These are phyloP conservation scores for Microhierax caerulescens DNA, from an alignment of 2,797 vertebrate genomes.

Conservation along the genomic window DNA sequence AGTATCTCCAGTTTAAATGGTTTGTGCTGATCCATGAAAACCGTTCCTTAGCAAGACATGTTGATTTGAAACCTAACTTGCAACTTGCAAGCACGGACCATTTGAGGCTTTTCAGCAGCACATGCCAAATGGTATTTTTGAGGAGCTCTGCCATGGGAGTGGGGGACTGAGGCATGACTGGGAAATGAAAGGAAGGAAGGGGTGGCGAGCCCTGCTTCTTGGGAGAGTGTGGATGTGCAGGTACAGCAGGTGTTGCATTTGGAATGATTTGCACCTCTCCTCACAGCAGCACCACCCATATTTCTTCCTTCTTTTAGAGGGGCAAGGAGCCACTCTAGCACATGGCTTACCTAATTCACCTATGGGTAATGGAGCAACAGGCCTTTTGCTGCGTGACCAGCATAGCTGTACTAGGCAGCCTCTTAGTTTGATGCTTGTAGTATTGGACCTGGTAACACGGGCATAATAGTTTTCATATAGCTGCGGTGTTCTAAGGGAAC, in stretches of 20 bases:
- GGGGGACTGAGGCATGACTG: neutral
- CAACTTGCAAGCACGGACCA: neutral
- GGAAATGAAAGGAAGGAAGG: neutral
- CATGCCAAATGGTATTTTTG: neutral
- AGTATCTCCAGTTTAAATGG: neutral
- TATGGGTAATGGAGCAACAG: neutral
- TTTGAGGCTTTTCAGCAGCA: neutral
- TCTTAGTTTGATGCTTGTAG: too few relatives aligned
- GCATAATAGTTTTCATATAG: neutral
- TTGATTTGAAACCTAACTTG: neutral
- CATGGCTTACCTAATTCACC: neutral
- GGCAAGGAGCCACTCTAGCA: neutral
- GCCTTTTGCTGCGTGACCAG: neutral
- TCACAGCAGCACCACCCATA: neutral
- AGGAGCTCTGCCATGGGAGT: neutral
- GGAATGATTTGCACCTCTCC: neutral
- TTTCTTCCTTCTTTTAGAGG: neutral
- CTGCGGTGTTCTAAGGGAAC: neutral
- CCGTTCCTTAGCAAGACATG: neutral
- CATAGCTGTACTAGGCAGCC: neutral
- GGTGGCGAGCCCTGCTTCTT: neutral
- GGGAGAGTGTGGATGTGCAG: neutral
- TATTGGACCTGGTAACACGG: neutral
- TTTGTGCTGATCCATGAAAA: neutral
- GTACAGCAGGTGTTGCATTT: neutral